Conservation (phyloP, 1,140 invertebrate genomes). For the Papilio glaucus region DNA sequence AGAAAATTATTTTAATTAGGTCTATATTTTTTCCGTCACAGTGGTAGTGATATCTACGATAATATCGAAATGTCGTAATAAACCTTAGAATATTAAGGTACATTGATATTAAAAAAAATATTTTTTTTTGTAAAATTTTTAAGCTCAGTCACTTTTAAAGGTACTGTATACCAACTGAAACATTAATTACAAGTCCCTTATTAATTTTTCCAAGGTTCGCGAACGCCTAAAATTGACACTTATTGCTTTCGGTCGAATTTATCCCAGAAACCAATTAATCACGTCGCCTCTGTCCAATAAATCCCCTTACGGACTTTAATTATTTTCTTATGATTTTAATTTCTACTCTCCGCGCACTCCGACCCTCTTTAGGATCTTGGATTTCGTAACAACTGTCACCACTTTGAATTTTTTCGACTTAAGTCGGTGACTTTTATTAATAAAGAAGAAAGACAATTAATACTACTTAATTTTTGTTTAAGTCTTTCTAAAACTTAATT, state of each 20-base stretch:
- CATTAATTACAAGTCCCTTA: constrained; percentile 66
- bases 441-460: constrained; percentile 80
- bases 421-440: constrained; percentile 78
- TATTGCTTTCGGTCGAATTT: constrained; percentile 76
- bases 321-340: constrained; percentile 84
- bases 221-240: constrained; percentile 76
- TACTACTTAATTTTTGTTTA: constrained; percentile 83
- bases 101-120: too few relatives aligned
- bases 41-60: too few relatives aligned
- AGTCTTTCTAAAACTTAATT: constrained; percentile 72
- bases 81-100: too few relatives aligned
- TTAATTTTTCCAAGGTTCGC: constrained; percentile 66
- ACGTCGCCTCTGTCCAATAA: constrained; percentile 80
- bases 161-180: constrained; percentile 30
- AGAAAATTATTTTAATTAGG: too few relatives aligned
- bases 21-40: too few relatives aligned
- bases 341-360: constrained; percentile 56
- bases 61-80: too few relatives aligned
- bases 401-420: constrained; percentile 70
- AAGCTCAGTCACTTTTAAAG: constrained; percentile 13
- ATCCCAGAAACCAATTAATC: constrained; percentile 78
- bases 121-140: background rate
- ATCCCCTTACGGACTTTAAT: constrained; percentile 81
- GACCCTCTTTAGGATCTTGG: constrained; percentile 64
- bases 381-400: constrained; percentile 80